Evolutionary conservation across 2,113 vertebrate genomes (phyloP), one percentile per base, ranked within the genome.

Genomic region (Diadophis punctatus): DNA sequence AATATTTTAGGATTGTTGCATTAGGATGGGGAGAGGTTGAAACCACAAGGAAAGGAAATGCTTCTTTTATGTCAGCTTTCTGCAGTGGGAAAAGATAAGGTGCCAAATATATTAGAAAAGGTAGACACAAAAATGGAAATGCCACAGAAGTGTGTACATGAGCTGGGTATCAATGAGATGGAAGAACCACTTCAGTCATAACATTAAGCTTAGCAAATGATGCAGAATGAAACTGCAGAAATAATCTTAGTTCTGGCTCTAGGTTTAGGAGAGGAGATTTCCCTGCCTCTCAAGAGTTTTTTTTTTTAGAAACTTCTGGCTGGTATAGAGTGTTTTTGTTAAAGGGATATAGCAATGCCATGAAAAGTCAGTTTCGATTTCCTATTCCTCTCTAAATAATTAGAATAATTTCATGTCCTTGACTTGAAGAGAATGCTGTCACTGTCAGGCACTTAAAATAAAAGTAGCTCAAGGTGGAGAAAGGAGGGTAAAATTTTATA

Each of bases 121-220:
- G 30, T 18, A n/a, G 85, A 39, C 48, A 89, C 20, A 86, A 93
- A 86, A 89, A 53, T 68, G 18, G 43, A 85, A 88, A 68, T 85
- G n/a, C 55, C 49, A 30, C 56, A 43, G 86, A 43, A 93, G 52
- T 46, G 53, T 85, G 68, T 58, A 88, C n/a, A 85, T 91, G 93
- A 84, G 23, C 34, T 85, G 93, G 53, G 25, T 93, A 22, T 89
- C 86, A 91, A 93, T 89, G 68, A 91, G 86, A 89, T 89, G 34
- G 86, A 5, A 20, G n/a, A 80, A 48, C 55, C 34, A 89, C 74
- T 89, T 89, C 88, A 56, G 51, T 89, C 27, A 58, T 93, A 85
- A 88, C 88, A 89, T 48, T 89, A 58, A 85, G n/a, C 49, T 63
- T 58, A 86, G 20, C 30, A n/a, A 74, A 93, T 46, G 51, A 95